Evolutionary conservation across 1,140 invertebrate genomes (phyloP), one percentile per base, ranked within the genome.

Genomic region (Melanaphis sacchari): DNA sequence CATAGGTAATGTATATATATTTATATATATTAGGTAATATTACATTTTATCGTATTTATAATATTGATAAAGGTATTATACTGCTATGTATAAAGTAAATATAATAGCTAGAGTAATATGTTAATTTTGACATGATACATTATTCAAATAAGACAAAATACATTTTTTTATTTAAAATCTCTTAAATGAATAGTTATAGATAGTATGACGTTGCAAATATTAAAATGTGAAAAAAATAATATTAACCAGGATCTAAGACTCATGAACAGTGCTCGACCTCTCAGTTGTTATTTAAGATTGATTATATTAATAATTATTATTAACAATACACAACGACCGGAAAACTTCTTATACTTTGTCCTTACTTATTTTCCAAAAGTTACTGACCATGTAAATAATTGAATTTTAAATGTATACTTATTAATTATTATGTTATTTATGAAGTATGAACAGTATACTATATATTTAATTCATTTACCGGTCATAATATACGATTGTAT

Each of bases 351-450:
- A 90, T 41, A 89, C 38, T 66, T 41, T 66, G 89, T n/a, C 38
- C 52, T 66, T 41, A 66, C 52, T 59, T 6, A 41, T 90, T 66
- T 66, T 66, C 52, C 41, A 21, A 66, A 41, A 90, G 52, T 90
- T 90, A 90, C 89, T 90, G 89, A 90, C 52, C 89, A 41, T 90
- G 89, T 90, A 90, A 66, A 66, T 90, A 66, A 90, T 66, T 90
- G 52, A 59, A 43, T 90, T 90, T 41, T 54, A 49, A n/a, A 49
- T 88, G 7, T 38, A 88, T 22, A 38, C 31, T 88, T 36, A 88
- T 49, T n/a, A 21, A 87, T 40, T 85, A 43, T 85, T 43, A 18
- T 43, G 26, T n/a, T 43, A 46, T 85, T 15, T 85, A 82, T 49
- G 9, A 81, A 52, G 6, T 52, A 76, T n/a, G n/a, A n/a, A 84